Evolutionary conservation across 2,888 invertebrate species (phyloP).

Genomic region (Antheraea assamensis): DNA sequence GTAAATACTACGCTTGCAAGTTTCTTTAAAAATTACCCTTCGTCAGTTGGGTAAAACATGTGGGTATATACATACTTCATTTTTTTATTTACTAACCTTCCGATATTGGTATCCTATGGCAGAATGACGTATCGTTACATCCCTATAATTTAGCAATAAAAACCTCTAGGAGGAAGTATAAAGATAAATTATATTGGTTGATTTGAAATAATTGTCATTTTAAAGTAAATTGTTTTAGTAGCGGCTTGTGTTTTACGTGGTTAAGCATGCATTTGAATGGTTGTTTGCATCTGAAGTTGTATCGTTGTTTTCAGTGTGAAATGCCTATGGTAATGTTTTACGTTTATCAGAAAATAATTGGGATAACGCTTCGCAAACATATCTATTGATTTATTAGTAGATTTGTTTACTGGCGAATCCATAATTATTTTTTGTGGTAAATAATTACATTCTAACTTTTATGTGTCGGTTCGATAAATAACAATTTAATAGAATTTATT

Average conservation of each 20-base stretch:
- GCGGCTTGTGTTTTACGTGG: conserved; percentile 27
- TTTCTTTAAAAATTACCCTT: too few species aligned
- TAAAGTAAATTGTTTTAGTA: conserved; percentile 23
- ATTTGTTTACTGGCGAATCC: neutral
- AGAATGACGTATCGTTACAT: neutral
- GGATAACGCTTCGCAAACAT: neutral
- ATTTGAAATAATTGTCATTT: conserved; percentile 24
- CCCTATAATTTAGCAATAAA: neutral
- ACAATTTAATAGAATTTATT: too few species aligned
- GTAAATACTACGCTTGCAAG: too few species aligned
- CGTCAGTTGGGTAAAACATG: too few species aligned
- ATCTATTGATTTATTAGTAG: neutral
- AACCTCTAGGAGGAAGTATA: neutral
- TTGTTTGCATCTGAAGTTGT: conserved; percentile 22
- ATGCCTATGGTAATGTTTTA: neutral
- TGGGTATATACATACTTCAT: too few species aligned
- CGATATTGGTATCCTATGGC: too few species aligned
- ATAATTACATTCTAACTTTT: too few species aligned
- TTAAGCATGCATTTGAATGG: conserved; percentile 35
- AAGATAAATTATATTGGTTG: neutral
- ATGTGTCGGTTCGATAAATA: too few species aligned
- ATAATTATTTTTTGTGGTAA: neutral
- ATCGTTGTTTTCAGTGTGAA: neutral
- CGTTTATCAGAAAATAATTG: neutral
- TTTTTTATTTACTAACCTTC: too few species aligned